Evolutionary conservation across 2,797 vertebrate genomes (phyloP).

Genomic region (Apogon hyalosoma): DNA sequence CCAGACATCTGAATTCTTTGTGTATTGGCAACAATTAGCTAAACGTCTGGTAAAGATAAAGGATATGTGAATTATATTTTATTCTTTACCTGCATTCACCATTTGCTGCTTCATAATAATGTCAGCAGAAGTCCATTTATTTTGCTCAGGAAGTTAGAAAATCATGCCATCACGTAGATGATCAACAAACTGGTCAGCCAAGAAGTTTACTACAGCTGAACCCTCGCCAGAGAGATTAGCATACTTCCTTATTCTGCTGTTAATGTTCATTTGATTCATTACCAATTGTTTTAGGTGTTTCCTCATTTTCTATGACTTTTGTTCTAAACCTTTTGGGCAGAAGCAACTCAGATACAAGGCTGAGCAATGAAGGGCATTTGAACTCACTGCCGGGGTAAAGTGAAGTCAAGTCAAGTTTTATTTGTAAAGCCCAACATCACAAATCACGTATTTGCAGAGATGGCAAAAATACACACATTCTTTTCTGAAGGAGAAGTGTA

Average conservation of each 20-base stretch:
- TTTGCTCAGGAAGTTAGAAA: slow-evolving; percentile 7
- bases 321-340: slow-evolving; percentile 10
- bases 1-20: slow-evolving; percentile 3
- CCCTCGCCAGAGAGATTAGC: slow-evolving; percentile 37
- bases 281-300: slow-evolving; percentile 39
- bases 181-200: slow-evolving; percentile 8
- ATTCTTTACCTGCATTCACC: not conserved
- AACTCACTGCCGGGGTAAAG: slow-evolving; percentile 5
- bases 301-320: slow-evolving; percentile 31
- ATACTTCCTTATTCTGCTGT: slow-evolving; percentile 48
- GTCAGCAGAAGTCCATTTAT: slow-evolving; percentile 5
- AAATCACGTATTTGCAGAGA: too few species aligned
- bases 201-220: slow-evolving; percentile 9
- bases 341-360: slow-evolving; percentile 10
- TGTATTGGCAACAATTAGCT: not conserved
- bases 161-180: not conserved
- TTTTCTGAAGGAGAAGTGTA: too few species aligned
- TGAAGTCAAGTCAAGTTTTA: too few species aligned
- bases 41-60: slow-evolving; percentile 5
- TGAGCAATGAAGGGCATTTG: not conserved
- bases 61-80: slow-evolving; percentile 4
- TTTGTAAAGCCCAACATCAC: too few species aligned
- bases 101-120: not conserved
- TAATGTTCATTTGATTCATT: slow-evolving; percentile 40
- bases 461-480: too few species aligned